These are phyloP conservation scores for Acronicta alni DNA, from an alignment of 2,888 invertebrate genomes.

Conservation along the genomic window DNA sequence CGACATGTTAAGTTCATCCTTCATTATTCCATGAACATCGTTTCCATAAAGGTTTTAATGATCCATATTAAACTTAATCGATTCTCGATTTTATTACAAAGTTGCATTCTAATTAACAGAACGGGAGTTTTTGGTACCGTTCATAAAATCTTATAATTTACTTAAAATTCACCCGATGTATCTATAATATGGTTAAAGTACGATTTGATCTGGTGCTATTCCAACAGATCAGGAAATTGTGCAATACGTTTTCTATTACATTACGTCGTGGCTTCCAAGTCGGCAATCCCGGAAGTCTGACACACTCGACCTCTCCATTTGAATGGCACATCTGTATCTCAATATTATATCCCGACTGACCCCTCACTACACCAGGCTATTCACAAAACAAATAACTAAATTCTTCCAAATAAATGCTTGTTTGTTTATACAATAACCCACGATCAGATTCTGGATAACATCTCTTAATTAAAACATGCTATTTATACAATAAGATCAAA, in stretches of 20 bases:
- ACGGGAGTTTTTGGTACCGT: neutral
- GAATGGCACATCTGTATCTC: constrained; percentile 49
- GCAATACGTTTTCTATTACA: constrained; percentile 76
- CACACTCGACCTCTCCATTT: constrained; percentile 55
- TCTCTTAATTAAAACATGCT: constrained; percentile 33
- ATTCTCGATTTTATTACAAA: neutral
- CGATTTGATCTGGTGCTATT: constrained; percentile 31
- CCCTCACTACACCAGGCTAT: constrained; percentile 11
- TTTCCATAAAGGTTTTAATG: neutral
- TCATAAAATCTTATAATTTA: constrained; percentile 1
- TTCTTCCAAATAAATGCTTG: neutral
- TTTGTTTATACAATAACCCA: constrained; percentile 22
- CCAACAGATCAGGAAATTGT: constrained; percentile 73
- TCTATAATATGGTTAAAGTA: constrained; percentile 20
- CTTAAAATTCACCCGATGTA: neutral
- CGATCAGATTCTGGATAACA: constrained; percentile 34
- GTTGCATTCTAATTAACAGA: neutral
- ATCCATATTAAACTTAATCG: constrained; percentile 2
- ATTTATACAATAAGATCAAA: constrained; percentile 28
- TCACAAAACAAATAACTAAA: constrained; percentile 5
- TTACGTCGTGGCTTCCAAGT: constrained; percentile 70
- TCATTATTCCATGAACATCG: neutral
- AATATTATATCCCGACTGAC: constrained; percentile 32
- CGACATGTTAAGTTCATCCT: neutral
- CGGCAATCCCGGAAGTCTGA: constrained; percentile 71